Base-by-base conservation (phyloP, 2,113 vertebrate species). In the Xenopus laevis region DNA sequence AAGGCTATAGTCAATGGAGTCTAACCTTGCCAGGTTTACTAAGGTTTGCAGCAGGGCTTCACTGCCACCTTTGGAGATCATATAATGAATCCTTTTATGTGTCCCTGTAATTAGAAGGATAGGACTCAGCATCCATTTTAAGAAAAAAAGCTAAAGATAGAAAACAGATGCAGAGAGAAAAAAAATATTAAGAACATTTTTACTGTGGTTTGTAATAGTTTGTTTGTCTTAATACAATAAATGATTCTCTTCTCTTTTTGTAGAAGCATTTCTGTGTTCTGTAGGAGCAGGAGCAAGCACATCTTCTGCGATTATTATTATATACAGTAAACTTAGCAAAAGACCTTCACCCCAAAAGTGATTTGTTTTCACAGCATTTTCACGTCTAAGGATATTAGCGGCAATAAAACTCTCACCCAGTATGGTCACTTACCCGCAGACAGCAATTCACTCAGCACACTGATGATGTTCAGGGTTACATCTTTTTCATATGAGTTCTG, bases 41-140 rank as follows among this genome's bases (percentile, higher is more conserved):
- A 98, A 82, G 2, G 92, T 91, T 68, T 81, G 88, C n/a, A 98
- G 89, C 33, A 98, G 78, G 0, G 94, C 92, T 81, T 98, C 95
- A 0, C 92, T 98, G 27, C 94, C 95, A 0, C 95, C 95, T 81
- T 98, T 97, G 72, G 87, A 93, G 83, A 98, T 93, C 87, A 97
- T 83, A 0, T 96, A 95, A 66, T 87, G 79, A 76, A 97, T 94
- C 17, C 95, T 89, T 18, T 85, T 83, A 65, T 93, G 91, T 0
- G 95, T 93, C 62, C 95, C 96, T 97, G 55, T 33, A 61, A 59
- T 20, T 7, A 64, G 18, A 64, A n/a, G 33, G 33, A 40, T 1
- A 40, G 6, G 33, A 9, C 2, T 40, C 23, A 59, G 53, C 33
- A 40, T 40, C 33, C 1, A 40, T 40, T 1, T 40, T 4, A 33